Conservation (phyloP, 1,140 invertebrate species). For the Brachystomella parvula region DNA sequence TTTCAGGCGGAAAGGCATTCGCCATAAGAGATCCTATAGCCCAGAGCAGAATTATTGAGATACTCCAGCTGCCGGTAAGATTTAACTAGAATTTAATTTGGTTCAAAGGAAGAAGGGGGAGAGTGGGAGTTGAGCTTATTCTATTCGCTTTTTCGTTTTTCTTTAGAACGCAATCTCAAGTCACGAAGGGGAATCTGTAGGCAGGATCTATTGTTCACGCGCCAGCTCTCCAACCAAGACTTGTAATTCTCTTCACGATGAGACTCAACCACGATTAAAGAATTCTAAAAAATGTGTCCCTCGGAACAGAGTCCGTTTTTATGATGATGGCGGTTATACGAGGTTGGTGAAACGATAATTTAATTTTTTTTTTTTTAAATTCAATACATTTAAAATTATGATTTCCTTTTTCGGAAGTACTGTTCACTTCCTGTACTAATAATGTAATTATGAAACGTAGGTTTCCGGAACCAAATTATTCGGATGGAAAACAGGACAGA, state of each 20-base stretch:
- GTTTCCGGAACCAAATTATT: conserved; percentile 14
- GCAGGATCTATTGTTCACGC: conserved; percentile 69
- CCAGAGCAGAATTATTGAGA: conserved; percentile 48
- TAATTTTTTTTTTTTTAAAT: background rate
- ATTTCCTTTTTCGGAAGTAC: conserved; percentile 7
- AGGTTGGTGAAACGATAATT: conserved; percentile 18
- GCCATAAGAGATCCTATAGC: conserved; percentile 57
- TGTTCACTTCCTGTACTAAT: conserved; percentile 1
- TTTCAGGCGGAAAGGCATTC: conserved; percentile 63
- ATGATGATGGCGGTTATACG: conserved; percentile 42
- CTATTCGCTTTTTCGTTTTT: conserved; percentile 5
- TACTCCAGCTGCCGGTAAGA: conserved; percentile 46
- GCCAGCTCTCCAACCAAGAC: conserved; percentile 53
- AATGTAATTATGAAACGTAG: conserved; percentile 1
- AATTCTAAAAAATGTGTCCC: conserved; percentile 43
- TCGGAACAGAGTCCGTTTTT: conserved; percentile 60
- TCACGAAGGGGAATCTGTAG: conserved; percentile 54
- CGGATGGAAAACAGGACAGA: background rate
- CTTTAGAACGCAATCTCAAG: conserved; percentile 9
- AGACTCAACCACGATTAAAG: conserved; percentile 48
- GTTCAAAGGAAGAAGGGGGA: conserved; percentile 37
- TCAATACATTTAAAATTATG: background rate
- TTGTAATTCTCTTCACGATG: conserved; percentile 47
- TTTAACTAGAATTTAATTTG: conserved; percentile 43
- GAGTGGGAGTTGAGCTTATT: background rate